phyloP scores from a whole-genome alignment of 2,113 vertebrate species.

The Phylloscopus whistleri region DNA sequence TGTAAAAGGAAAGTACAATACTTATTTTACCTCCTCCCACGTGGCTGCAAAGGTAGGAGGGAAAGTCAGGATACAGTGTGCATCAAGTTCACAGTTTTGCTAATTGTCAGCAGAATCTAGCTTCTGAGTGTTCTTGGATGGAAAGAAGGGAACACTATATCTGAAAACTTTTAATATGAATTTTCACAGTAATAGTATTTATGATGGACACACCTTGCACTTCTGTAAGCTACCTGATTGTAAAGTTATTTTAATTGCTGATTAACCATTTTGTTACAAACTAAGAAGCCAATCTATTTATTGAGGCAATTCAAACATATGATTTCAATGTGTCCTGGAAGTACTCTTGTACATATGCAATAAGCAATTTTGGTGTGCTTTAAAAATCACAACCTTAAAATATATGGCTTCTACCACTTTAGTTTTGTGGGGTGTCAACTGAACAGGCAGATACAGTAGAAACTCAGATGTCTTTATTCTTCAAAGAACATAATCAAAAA shows the following conservation, averaged over 20 bases:
- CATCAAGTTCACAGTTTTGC: neutral
- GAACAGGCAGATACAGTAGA: slow-evolving; percentile 32
- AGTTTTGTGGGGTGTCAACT: slow-evolving; percentile 65
- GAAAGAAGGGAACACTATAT: neutral
- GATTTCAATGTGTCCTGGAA: slow-evolving; percentile 10
- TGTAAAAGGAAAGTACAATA: neutral
- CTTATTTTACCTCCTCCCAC: neutral
- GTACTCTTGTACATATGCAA: neutral
- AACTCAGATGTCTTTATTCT: slow-evolving; percentile 66
- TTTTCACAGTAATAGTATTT: neutral
- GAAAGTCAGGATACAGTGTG: neutral
- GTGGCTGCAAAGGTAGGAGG: neutral
- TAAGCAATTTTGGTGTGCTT: neutral
- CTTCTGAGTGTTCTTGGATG: neutral
- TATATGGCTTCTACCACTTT: slow-evolving; percentile 37
- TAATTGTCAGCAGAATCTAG: neutral
- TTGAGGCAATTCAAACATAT: neutral
- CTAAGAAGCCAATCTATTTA: neutral
- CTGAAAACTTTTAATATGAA: neutral
- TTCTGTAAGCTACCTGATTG: neutral
- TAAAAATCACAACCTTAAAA: slow-evolving; percentile 57
- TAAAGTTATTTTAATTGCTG: slow-evolving; percentile 4
- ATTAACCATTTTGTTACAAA: neutral
- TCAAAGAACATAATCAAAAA: slow-evolving; percentile 57
- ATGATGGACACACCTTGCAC: neutral